phyloP scores from a whole-genome alignment of 2,888 invertebrate species.

The Polyommatus iphigenia region DNA sequence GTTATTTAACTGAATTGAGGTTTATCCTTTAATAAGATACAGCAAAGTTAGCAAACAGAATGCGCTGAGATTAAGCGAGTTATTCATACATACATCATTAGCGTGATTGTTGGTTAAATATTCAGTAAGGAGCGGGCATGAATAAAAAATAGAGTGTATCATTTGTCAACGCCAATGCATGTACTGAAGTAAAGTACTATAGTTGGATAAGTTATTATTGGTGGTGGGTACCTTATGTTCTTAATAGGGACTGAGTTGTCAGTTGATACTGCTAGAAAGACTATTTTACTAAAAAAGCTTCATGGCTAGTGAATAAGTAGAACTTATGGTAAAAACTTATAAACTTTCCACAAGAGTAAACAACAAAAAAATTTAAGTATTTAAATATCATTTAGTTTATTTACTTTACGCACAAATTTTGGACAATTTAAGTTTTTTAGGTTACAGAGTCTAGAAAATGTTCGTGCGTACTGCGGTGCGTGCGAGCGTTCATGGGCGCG shows the following conservation, averaged over 20 bases:
- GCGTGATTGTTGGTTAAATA: conserved; percentile 24
- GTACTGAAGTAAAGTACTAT: background rate
- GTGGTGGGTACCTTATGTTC: no score
- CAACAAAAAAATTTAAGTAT: background rate
- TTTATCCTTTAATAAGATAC: conserved; percentile 4
- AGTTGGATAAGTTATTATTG: background rate
- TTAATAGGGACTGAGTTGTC: no score
- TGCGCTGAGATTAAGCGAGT: conserved; percentile 9
- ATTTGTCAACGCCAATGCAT: background rate
- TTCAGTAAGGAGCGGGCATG: background rate
- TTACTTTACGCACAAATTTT: background rate
- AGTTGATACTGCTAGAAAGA: no score
- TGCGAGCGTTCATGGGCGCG: background rate
- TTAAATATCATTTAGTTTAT: background rate
- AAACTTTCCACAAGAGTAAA: no score
- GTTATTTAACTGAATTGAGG: conserved; percentile 1
- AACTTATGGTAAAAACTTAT: no score
- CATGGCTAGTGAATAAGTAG: no score
- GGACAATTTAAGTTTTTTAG: background rate
- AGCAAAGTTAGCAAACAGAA: conserved; percentile 15
- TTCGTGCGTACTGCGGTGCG: background rate
- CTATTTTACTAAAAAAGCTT: no score
- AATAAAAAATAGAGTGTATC: background rate
- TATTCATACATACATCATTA: conserved; percentile 20
- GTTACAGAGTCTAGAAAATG: background rate